Conservation (phyloP, 2,797 vertebrate genomes). For the Cryptoblepharus egeriae region DNA sequence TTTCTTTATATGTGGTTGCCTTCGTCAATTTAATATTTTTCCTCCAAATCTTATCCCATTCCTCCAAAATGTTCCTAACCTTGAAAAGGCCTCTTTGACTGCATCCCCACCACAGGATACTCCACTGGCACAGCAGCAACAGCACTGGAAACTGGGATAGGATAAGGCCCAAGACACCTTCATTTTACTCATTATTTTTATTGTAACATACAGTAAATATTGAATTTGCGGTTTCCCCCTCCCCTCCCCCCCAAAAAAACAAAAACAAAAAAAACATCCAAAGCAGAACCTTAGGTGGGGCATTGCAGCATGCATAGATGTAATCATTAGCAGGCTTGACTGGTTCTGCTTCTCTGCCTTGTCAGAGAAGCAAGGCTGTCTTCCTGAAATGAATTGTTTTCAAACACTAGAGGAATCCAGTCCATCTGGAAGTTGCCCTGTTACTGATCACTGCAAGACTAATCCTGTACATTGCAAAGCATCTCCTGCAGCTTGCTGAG, state of each 20-base stretch:
- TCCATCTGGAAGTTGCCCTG: slow-evolving; percentile 26
- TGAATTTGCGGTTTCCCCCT: slow-evolving; percentile 26
- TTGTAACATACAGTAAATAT: slow-evolving; percentile 32
- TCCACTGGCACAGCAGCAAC: no score
- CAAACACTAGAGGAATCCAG: slow-evolving; percentile 60
- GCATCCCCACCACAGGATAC: no score
- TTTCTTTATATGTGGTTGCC: no score
- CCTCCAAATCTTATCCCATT: no score
- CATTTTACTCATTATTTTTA: slow-evolving; percentile 33
- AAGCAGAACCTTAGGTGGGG: slow-evolving; percentile 45
- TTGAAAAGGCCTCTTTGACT: no score
- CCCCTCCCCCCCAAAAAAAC: no score
- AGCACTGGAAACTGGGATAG: no score
- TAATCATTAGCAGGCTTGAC: slow-evolving; percentile 59
- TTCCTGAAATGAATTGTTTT: slow-evolving; percentile 50
- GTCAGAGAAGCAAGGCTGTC: slow-evolving; percentile 47
- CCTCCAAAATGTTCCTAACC: no score
- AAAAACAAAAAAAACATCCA: slow-evolving; percentile 45
- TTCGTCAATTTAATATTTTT: no score
- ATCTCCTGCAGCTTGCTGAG: slow-evolving; percentile 8
- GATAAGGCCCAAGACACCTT: slow-evolving; percentile 30
- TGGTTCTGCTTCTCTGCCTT: slow-evolving; percentile 56
- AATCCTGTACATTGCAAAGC: neutral
- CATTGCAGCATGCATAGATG: slow-evolving; percentile 32
- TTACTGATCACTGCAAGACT: slow-evolving; percentile 38